Base-by-base conservation (phyloP, 1,140 invertebrate genomes). In the Aphelenchoides avenae region DNA sequence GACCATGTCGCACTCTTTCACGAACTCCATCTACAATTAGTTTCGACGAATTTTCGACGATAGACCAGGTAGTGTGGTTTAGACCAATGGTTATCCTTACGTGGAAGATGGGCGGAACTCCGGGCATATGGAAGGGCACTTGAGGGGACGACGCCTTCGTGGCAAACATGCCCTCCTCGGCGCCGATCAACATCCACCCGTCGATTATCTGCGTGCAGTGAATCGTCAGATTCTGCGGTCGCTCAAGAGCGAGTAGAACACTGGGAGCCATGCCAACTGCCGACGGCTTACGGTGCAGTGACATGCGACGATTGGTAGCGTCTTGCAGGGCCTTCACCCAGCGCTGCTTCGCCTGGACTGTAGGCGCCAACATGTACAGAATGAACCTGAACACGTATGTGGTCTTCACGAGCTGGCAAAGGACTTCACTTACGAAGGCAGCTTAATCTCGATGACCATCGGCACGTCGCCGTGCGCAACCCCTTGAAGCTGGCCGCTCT, bases 371-470 rank as follows among this genome's bases (percentile, higher is more conserved):
- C 60, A 61, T 64, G 24, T 50, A 62, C 59, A 61, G 54, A 18
- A 31, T 50, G 34, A 27, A 40, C 24, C 61, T 49, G 29, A 60
- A 60, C 20, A n/a, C n/a, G n/a, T n/a, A n/a, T 36, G 13, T 13
- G 34, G 34, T 36, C 34, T 36, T 13, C 34, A n/a, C 13, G 34
- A 5, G 24, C 22, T 5, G 22, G 4, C 5, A 18, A 41, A 41
- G 26, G 26, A 41, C 26, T 7, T 6, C 13, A 51, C 31, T 18
- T 36, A 60, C 57, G 30, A 47, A 20, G 57, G 46, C 59, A 61
- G n/a, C 54, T 64, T 61, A 1, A 61, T 53, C 37, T 61, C 59
- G 44, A 61, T 61, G 6, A 61, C n/a, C 47, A 64, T 22, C 5
- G 42, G 37, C 59, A 64, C 52, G 22, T 64, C 34, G 9, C 44